A percentile compares a stretch with the other conserved stretches of the same genome.
phyloP scores from a whole-genome alignment of 1,140 invertebrate species.

The Oreohelix idahoensis region DNA sequence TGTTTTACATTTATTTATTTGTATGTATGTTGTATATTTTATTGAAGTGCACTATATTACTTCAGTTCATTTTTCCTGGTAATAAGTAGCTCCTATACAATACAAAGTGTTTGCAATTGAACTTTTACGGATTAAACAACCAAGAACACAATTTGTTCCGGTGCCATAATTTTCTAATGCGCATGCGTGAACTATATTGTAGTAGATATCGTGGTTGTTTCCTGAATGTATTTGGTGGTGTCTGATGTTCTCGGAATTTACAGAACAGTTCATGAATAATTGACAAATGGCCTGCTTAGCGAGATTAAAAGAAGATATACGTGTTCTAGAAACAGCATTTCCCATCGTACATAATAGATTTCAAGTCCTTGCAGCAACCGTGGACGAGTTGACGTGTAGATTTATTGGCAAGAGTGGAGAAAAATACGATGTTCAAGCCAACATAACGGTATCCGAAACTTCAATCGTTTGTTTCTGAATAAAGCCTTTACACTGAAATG shows the following conservation, averaged over 20 bases:
- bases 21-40: neutral
- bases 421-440: constrained; percentile 96
- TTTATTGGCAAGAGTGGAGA: constrained; percentile 95
- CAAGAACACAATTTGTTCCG: neutral
- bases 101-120: no score
- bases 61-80: neutral
- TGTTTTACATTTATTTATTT: neutral
- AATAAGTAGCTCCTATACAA: neutral
- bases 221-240: constrained; percentile 39
- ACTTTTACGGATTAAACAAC: neutral
- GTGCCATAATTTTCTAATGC: constrained; percentile 8
- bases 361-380: constrained; percentile 89
- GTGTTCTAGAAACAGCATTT: constrained; percentile 94
- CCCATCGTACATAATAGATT: constrained; percentile 96
- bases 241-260: constrained; percentile 10
- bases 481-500: no score
- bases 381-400: constrained; percentile 97
- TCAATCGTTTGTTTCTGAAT: no score
- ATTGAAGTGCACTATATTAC: neutral
- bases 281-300: constrained; percentile 93
- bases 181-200: constrained; percentile 37
- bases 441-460: constrained; percentile 82
- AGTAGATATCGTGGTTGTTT: constrained; percentile 37
- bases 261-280: neutral
- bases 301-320: constrained; percentile 97